Evolutionary conservation across 2,113 vertebrate genomes (phyloP).

Genomic region (Bos javanicus): DNA sequence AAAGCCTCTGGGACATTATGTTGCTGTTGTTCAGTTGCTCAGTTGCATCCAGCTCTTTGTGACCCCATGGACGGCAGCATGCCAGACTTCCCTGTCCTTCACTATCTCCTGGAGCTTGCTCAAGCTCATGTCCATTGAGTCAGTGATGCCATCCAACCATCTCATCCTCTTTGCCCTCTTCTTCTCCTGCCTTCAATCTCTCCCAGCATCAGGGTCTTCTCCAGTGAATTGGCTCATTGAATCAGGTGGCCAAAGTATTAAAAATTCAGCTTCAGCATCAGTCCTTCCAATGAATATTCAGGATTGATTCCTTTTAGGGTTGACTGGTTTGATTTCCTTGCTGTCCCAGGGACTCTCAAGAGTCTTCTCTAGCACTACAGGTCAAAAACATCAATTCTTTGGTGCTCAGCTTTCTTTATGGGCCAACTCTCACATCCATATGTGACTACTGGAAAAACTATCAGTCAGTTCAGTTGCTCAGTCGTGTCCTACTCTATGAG

Average conservation of each 20-base stretch:
- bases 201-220: not conserved
- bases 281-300: not conserved
- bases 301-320: not conserved
- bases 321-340: not conserved
- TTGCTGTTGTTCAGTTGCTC: not conserved
- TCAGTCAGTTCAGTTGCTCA: not conserved
- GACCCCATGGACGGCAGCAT: not conserved
- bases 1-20: not conserved
- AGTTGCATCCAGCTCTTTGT: not conserved
- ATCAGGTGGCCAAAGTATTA: not conserved
- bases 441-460: not conserved
- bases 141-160: not conserved
- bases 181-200: not conserved
- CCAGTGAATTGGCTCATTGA: not conserved
- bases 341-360: not conserved
- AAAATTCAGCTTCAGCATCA: not conserved
- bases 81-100: not conserved
- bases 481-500: fast-evolving
- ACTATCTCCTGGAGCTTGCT: not conserved
- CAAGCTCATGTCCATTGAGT: not conserved
- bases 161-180: not conserved
- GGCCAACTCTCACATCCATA: not conserved
- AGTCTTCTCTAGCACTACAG: not conserved
- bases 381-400: not conserved
- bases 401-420: not conserved